Evolutionary conservation across 1,140 invertebrate genomes (phyloP).

Genomic region (Thaumetopoea pityocampa): DNA sequence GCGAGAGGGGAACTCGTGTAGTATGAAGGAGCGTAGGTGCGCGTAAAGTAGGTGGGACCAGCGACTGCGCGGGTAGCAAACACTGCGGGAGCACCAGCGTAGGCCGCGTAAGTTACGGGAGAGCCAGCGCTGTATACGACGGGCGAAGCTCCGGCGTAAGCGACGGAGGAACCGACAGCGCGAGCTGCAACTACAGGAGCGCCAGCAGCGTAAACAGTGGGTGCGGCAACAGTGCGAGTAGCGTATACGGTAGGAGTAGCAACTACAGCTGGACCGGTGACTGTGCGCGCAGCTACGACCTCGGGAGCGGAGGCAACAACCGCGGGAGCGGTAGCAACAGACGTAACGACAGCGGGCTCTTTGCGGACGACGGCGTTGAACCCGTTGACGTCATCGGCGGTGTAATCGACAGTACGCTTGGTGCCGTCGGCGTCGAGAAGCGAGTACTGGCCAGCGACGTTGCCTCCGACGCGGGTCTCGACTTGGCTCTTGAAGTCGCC

Average conservation of each 20-base stretch:
- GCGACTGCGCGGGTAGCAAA: slow-evolving; percentile 5
- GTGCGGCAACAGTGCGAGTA: slow-evolving; percentile 24
- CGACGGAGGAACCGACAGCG: slow-evolving; percentile 10
- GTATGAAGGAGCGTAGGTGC: slow-evolving; percentile 12
- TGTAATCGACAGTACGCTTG: slow-evolving; percentile 69
- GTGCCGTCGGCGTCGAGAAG: slow-evolving; percentile 69
- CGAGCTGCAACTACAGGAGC: slow-evolving; percentile 20
- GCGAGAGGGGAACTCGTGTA: slow-evolving; percentile 21
- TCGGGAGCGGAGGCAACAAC: slow-evolving; percentile 22
- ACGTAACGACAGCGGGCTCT: slow-evolving; percentile 38
- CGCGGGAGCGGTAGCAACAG: slow-evolving; percentile 14
- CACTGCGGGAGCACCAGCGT: slow-evolving; percentile 10
- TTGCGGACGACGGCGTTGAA: slow-evolving; percentile 72
- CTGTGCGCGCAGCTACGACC: slow-evolving; percentile 33
- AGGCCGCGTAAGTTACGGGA: slow-evolving; percentile 15
- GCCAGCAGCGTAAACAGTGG: slow-evolving; percentile 16
- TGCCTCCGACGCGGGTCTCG: slow-evolving; percentile 73
- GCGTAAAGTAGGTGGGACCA: slow-evolving; percentile 26
- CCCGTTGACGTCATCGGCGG: slow-evolving; percentile 67
- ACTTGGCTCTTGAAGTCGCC: slow-evolving; percentile 72
- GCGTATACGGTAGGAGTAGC: slow-evolving; percentile 18
- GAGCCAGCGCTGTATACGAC: slow-evolving; percentile 10
- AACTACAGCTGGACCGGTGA: slow-evolving; percentile 20
- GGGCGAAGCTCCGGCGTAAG: slow-evolving; percentile 17
- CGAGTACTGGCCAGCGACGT: slow-evolving; percentile 74